Conservation (phyloP, 2,797 vertebrate genomes). For the Oreortyx pictus region DNA sequence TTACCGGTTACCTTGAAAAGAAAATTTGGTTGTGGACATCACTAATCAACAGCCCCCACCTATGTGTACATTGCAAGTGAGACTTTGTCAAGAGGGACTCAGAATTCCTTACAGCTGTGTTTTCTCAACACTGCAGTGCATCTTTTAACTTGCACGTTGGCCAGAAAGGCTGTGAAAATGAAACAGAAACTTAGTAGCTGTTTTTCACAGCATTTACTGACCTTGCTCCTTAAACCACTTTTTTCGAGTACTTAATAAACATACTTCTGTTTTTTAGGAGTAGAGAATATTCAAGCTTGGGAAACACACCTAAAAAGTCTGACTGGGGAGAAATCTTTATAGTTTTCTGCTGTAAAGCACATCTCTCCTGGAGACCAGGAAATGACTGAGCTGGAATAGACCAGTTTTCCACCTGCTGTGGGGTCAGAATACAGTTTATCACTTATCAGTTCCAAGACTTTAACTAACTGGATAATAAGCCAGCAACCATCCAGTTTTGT, state of each 20-base stretch:
- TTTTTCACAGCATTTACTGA: background rate
- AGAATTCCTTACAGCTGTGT: background rate
- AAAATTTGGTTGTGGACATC: background rate
- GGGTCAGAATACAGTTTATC: background rate
- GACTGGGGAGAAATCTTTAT: background rate
- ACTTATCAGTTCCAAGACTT: background rate
- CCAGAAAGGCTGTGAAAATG: background rate
- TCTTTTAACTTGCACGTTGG: fast-evolving
- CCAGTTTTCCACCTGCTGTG: background rate
- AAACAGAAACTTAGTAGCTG: background rate
- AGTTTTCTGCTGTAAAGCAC: background rate
- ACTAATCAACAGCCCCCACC: background rate
- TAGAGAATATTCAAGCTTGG: background rate
- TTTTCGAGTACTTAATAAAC: background rate
- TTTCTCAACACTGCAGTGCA: background rate
- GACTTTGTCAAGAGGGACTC: background rate
- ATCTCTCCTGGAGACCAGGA: background rate
- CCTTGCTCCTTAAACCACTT: background rate
- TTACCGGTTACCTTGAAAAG: background rate
- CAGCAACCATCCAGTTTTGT: background rate
- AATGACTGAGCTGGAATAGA: fast-evolving
- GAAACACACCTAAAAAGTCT: background rate
- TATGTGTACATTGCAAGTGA: background rate
- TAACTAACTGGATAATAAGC: background rate
- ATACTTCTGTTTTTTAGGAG: background rate